Conservation (phyloP, 2,113 vertebrate genomes). For the Lepisosteus oculatus region DNA sequence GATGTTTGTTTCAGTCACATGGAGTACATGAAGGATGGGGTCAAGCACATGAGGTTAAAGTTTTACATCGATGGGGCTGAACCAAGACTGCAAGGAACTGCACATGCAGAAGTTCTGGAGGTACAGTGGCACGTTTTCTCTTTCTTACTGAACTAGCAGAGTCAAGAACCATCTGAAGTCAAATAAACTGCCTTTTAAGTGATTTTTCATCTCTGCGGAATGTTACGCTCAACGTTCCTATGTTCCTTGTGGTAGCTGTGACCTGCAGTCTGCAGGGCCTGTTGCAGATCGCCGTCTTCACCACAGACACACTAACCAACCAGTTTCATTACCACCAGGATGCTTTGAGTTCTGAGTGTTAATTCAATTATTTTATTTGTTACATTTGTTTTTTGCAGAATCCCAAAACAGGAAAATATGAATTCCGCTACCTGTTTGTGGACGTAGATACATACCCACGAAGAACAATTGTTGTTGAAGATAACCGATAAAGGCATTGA, state of each 20-base stretch:
- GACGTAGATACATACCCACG: constrained; percentile 81
- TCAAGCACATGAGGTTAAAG: constrained; percentile 81
- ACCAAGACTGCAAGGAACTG: constrained; percentile 80
- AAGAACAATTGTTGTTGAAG: constrained; percentile 86
- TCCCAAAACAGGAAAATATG: constrained; percentile 75
- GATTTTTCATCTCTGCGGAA: no score
- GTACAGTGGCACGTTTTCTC: constrained; percentile 45
- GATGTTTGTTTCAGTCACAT: constrained; percentile 65
- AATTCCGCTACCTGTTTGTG: constrained; percentile 87
- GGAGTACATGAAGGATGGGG: constrained; percentile 80
- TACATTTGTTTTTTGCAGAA: constrained; percentile 66
- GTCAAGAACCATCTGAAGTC: no score
- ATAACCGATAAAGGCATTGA: constrained; percentile 67
- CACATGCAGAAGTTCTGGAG: constrained; percentile 87
- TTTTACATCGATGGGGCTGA: constrained; percentile 95
- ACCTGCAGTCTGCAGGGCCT: no score
- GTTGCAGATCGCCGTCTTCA: no score
- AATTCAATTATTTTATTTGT: constrained; percentile 5
- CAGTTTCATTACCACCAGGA: no score
- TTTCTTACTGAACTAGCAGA: background rate
- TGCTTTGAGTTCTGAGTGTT: background rate
- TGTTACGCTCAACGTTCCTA: no score
- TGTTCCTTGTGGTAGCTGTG: no score
- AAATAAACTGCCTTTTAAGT: no score
- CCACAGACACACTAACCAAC: no score